These are phyloP conservation scores for Ganaspis brasiliensis DNA, from an alignment of 2,888 invertebrate species.

Conservation along the genomic window DNA sequence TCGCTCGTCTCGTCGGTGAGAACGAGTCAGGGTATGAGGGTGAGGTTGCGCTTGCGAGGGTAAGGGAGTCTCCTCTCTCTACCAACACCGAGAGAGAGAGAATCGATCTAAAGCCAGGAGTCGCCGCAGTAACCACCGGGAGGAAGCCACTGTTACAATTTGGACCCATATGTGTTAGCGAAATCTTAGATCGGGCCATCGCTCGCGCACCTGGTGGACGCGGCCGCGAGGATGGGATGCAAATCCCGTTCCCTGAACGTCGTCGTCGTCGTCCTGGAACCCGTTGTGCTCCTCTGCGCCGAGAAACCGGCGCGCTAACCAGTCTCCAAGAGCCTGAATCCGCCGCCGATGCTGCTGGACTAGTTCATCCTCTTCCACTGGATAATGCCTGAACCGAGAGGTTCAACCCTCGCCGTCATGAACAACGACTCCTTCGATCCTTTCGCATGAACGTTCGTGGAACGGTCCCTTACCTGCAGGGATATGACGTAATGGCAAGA, in stretches of 20 bases:
- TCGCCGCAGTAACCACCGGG: conserved; percentile 79
- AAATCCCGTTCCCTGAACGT: conserved; percentile 62
- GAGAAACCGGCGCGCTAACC: conserved; percentile 34
- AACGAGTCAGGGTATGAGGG: conserved; percentile 52
- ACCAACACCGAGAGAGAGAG: conserved; percentile 69
- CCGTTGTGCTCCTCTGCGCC: conserved; percentile 43
- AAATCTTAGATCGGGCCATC: conserved; percentile 74
- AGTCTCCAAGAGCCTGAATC: too few relatives aligned
- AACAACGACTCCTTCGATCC: conserved; percentile 66
- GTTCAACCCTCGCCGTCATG: conserved; percentile 66
- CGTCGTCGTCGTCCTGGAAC: conserved; percentile 52
- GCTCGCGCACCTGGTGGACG: conserved; percentile 66
- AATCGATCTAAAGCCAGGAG: conserved; percentile 80
- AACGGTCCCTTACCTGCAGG: conserved; percentile 79
- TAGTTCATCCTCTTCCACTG: conserved; percentile 45
- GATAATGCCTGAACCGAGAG: conserved; percentile 56
- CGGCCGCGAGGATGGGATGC: conserved; percentile 67
- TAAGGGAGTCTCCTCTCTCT: conserved; percentile 65
- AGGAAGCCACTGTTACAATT: conserved; percentile 78
- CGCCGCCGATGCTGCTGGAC: conserved; percentile 47
- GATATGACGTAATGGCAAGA: conserved; percentile 83
- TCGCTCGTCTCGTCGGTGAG: conserved; percentile 47
- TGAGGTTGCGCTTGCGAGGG: conserved; percentile 57
- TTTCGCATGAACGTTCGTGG: conserved; percentile 76
- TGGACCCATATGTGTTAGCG: conserved; percentile 72